These are phyloP conservation scores for Seriola aureovittata DNA, from an alignment of 2,113 vertebrate genomes.

Conservation along the genomic window DNA sequence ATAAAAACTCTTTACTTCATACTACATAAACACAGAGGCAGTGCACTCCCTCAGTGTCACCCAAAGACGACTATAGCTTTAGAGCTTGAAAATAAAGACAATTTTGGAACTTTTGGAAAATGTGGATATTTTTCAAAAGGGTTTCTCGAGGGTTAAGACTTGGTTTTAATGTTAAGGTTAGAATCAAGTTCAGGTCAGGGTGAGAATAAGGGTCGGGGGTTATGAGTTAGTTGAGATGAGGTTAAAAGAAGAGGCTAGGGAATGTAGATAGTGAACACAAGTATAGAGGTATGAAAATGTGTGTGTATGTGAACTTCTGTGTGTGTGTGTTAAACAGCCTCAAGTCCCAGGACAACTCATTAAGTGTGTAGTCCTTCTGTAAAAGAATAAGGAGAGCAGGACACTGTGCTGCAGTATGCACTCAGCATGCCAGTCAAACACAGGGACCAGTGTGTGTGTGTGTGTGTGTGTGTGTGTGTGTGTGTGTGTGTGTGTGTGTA, in stretches of 20 bases:
- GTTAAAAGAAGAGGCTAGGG: neutral
- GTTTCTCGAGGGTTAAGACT: neutral
- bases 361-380: slow-evolving; percentile 62
- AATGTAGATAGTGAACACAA: slow-evolving; percentile 15
- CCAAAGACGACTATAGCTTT: too few relatives aligned
- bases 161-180: neutral
- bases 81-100: too few relatives aligned
- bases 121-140: too few relatives aligned
- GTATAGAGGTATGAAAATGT: slow-evolving; percentile 6
- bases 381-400: slow-evolving; percentile 63
- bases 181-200: neutral
- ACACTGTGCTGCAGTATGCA: slow-evolving; percentile 70
- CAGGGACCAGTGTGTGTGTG: slow-evolving; percentile 25
- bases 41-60: too few relatives aligned
- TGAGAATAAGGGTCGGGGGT: neutral
- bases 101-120: too few relatives aligned
- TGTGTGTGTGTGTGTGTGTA: slow-evolving; percentile 24
- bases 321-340: slow-evolving; percentile 51
- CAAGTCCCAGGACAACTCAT: slow-evolving; percentile 80
- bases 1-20: too few relatives aligned
- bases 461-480: slow-evolving; percentile 28
- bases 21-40: too few relatives aligned
- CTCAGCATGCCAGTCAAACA: slow-evolving; percentile 76
- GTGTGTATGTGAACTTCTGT: slow-evolving; percentile 43
- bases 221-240: neutral